Evolutionary conservation across 2,888 invertebrate genomes (phyloP).

Genomic region (Diarsia dahlii): DNA sequence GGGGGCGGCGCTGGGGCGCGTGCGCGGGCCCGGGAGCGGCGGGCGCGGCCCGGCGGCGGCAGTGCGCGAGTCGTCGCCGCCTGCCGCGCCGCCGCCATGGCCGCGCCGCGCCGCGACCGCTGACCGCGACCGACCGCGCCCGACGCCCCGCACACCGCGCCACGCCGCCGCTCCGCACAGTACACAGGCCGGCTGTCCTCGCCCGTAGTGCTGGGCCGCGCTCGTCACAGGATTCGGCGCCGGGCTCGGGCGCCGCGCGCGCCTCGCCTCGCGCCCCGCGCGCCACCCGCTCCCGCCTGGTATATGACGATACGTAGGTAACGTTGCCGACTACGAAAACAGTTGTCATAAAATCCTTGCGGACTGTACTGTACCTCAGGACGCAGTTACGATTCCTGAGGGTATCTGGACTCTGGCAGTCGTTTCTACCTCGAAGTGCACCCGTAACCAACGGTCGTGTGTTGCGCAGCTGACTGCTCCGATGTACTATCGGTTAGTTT

Average conservation of each 20-base stretch:
- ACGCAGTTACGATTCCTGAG: conserved; percentile 67
- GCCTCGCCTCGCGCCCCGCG: conserved; percentile 69
- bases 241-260: conserved; percentile 69
- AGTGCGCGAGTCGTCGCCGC: conserved; percentile 85
- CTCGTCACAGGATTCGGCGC: conserved; percentile 74
- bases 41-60: conserved; percentile 81
- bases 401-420: conserved; percentile 73
- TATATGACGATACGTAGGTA: conserved; percentile 84
- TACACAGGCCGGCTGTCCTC: conserved; percentile 65
- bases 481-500: conserved; percentile 88
- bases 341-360: conserved; percentile 73
- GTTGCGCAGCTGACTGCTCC: conserved; percentile 88
- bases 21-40: conserved; percentile 72
- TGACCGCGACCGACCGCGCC: conserved; percentile 82
- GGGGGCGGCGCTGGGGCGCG: conserved; percentile 66
- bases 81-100: conserved; percentile 86
- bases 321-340: conserved; percentile 79
- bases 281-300: conserved; percentile 72
- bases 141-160: conserved; percentile 74
- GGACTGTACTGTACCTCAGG: conserved; percentile 69
- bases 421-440: conserved; percentile 73
- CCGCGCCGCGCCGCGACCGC: conserved; percentile 85
- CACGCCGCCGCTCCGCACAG: conserved; percentile 79
- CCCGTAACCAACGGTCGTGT: conserved; percentile 82
- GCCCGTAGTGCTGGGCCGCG: conserved; percentile 73